These are phyloP conservation scores for Nyctibius grandis DNA, from an alignment of 2,797 vertebrate genomes.

Conservation along the genomic window DNA sequence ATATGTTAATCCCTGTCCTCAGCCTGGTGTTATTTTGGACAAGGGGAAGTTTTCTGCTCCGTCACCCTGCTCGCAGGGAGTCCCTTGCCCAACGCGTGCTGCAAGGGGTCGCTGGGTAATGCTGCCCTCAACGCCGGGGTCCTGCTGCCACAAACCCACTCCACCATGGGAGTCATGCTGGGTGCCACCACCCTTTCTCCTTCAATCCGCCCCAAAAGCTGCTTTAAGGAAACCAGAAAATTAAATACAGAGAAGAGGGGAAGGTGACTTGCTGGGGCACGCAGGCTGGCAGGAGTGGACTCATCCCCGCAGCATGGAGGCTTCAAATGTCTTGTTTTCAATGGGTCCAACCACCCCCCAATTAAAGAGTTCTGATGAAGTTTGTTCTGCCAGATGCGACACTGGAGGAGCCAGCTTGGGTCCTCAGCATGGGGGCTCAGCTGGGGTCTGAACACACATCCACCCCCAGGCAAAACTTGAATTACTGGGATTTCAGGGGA, in stretches of 20 bases:
- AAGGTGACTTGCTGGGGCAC: not conserved
- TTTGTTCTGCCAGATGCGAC: not conserved
- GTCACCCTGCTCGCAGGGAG: fast-evolving
- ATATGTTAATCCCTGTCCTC: not conserved
- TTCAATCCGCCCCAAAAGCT: no score
- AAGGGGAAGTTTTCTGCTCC: not conserved
- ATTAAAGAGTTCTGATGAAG: not conserved
- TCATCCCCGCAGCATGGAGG: fast-evolving
- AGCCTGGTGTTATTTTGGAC: fast-evolving
- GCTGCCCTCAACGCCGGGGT: not conserved
- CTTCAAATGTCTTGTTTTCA: not conserved
- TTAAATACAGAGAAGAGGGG: not conserved
- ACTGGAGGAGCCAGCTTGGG: not conserved
- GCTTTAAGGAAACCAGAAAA: not conserved
- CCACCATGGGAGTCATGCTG: fast-evolving
- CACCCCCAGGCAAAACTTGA: not conserved
- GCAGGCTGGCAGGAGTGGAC: fast-evolving
- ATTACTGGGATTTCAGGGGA: not conserved
- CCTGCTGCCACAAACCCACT: fast-evolving
- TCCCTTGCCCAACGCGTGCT: fast-evolving
- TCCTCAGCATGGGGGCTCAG: fast-evolving
- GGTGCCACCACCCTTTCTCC: not conserved
- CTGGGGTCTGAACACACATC: not conserved
- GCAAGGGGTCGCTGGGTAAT: fast-evolving
- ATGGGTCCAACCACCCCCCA: not conserved